phyloP scores from a whole-genome alignment of 2,797 vertebrate genomes.

The Lutjanus argentimaculatus region DNA sequence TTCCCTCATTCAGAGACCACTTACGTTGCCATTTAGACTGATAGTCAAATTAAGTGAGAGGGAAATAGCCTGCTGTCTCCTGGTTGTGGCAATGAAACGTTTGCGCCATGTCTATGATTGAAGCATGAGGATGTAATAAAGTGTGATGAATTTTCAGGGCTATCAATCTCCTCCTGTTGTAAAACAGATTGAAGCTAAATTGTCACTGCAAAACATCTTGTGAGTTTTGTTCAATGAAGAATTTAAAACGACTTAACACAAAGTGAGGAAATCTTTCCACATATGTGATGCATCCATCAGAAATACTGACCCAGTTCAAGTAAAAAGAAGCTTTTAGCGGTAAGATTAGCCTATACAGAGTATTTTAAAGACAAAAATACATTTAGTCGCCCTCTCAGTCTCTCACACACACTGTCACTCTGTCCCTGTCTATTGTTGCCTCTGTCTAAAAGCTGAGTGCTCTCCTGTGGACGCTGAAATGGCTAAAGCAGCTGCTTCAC shows the following conservation, averaged over 20 bases:
- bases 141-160: slow-evolving; percentile 29
- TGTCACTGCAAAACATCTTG: background rate
- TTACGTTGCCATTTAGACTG: slow-evolving; percentile 57
- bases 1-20: slow-evolving; percentile 68
- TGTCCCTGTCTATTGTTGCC: slow-evolving; percentile 42
- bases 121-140: slow-evolving; percentile 54
- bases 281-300: background rate
- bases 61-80: slow-evolving; percentile 56
- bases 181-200: slow-evolving; percentile 25
- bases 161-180: slow-evolving; percentile 25
- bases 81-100: slow-evolving; percentile 29
- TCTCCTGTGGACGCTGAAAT: slow-evolving; percentile 72
- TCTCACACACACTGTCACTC: slow-evolving; percentile 1
- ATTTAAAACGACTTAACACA: slow-evolving; percentile 23
- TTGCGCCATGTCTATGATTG: slow-evolving; percentile 36
- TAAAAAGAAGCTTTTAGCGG: background rate
- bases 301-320: slow-evolving; percentile 12
- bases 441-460: slow-evolving; percentile 52
- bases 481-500: slow-evolving; percentile 79
- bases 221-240: slow-evolving; percentile 1
- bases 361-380: slow-evolving; percentile 10
- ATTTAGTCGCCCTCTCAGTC: background rate
- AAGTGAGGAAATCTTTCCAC: slow-evolving; percentile 2
- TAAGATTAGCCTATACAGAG: background rate
- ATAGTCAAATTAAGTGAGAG: slow-evolving; percentile 60